A percentile compares a stretch with the other conserved stretches of the same genome.
Conservation (phyloP, 2,797 vertebrate species). For the Chrysocyon brachyurus region DNA sequence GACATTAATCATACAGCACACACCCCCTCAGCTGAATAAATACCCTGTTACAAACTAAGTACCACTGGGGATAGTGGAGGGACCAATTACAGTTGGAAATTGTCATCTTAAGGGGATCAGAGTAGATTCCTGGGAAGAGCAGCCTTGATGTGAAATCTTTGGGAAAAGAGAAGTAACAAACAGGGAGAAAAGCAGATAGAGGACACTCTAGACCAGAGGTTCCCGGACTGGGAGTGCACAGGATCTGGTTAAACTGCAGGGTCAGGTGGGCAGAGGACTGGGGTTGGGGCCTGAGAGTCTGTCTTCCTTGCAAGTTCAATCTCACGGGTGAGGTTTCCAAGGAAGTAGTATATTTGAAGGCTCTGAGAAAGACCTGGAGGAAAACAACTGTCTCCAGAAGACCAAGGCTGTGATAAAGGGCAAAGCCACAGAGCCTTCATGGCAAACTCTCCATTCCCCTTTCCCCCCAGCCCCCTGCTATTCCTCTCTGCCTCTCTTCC, state of each 20-base stretch:
- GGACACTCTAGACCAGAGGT: neutral
- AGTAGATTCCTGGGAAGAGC: neutral
- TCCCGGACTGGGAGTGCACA: neutral
- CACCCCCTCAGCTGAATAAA: neutral
- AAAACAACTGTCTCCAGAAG: neutral
- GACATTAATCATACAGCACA: fast-evolving
- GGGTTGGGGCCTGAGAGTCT: neutral
- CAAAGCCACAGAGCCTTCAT: neutral
- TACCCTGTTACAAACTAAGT: neutral
- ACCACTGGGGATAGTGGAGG: neutral
- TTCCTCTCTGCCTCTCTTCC: neutral
- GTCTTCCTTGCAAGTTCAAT: neutral
- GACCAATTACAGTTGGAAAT: neutral
- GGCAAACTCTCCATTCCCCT: neutral
- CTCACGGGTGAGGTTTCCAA: neutral
- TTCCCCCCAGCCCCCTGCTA: neutral
- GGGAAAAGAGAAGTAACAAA: neutral
- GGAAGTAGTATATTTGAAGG: neutral
- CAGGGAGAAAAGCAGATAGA: neutral
- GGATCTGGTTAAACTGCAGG: neutral
- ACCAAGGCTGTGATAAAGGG: neutral
- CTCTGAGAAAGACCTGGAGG: neutral
- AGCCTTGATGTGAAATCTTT: neutral
- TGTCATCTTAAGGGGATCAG: neutral
- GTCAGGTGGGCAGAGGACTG: too few relatives aligned